Evolutionary conservation across 2,888 invertebrate species (phyloP), one percentile per base, ranked within the genome.

Genomic region (Chloroclysta siterata): DNA sequence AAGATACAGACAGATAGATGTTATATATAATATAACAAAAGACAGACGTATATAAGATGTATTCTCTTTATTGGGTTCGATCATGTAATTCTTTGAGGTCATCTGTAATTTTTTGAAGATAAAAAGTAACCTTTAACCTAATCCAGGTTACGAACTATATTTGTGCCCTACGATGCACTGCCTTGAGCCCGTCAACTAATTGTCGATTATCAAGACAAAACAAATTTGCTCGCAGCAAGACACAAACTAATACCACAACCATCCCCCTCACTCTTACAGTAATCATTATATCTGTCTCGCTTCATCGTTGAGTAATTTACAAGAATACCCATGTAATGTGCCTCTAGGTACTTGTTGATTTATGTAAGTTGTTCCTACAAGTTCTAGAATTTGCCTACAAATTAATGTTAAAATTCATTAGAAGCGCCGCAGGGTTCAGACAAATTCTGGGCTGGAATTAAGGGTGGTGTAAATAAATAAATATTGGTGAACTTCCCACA

Each of bases 311-410:
- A 58, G 57, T 50, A 50, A 58, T 58, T 50, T 47, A 59, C 41
- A 50, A 33, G 63, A 33, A 39, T 39, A 51, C 44, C 46, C 29
- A 15, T 41, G 41, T 47, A 78, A 77, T 77, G 75, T 74, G 72
- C 74, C 78, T 73, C 76, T 61, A 64, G 74, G 74, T 74, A 74
- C 70, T 72, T 72, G 73, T 77, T 79, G 78, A 79, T 81, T 80
- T 78, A 80, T 79, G 76, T 72, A 64, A 72, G 69, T 78, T 76
- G 76, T 77, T 71, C 65, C 51, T 46, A 55, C 48, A 59, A 65
- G 61, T 61, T 61, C 58, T 58, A 65, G 66, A 46, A 50, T 66
- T 67, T 63, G 69, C 62, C 70, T 69, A 68, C 63, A 66, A 70
- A 73, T 74, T 74, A 69, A 70, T 65, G 69, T 70, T 71, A 72